phyloP scores from a whole-genome alignment of 2,888 invertebrate species.

The Nezara viridula region DNA sequence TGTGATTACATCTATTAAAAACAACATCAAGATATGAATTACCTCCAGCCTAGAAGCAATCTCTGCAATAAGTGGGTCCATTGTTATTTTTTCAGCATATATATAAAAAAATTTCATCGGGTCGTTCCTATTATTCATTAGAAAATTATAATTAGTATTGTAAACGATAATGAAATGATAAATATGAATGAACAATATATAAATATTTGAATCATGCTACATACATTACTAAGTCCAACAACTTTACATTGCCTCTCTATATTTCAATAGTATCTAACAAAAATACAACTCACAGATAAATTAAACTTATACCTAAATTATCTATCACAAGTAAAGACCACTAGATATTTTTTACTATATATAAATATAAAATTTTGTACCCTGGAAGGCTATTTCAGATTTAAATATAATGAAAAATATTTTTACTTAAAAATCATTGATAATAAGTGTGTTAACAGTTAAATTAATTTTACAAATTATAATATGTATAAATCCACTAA shows the following conservation, averaged over 20 bases:
- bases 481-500: too few relatives aligned
- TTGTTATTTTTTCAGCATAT: conserved; percentile 16
- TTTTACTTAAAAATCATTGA: too few relatives aligned
- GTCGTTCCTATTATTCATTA: neutral
- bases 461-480: neutral
- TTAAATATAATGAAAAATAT: too few relatives aligned
- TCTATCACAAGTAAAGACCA: too few relatives aligned
- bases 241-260: neutral
- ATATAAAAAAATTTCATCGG: neutral
- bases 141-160: neutral
- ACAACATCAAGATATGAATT: neutral
- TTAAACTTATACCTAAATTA: too few relatives aligned
- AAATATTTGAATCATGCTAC: neutral
- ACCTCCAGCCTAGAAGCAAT: conserved; percentile 41
- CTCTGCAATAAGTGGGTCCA: conserved; percentile 31
- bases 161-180: neutral
- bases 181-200: neutral
- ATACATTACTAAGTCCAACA: neutral
- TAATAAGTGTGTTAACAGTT: neutral
- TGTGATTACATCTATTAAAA: neutral
- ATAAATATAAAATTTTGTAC: too few relatives aligned
- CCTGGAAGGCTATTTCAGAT: too few relatives aligned
- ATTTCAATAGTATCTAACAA: too few relatives aligned
- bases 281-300: too few relatives aligned
- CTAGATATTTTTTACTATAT: too few relatives aligned